These are phyloP conservation scores for Apomyelois bistriatella DNA, from an alignment of 2,888 invertebrate species.

Conservation along the genomic window DNA sequence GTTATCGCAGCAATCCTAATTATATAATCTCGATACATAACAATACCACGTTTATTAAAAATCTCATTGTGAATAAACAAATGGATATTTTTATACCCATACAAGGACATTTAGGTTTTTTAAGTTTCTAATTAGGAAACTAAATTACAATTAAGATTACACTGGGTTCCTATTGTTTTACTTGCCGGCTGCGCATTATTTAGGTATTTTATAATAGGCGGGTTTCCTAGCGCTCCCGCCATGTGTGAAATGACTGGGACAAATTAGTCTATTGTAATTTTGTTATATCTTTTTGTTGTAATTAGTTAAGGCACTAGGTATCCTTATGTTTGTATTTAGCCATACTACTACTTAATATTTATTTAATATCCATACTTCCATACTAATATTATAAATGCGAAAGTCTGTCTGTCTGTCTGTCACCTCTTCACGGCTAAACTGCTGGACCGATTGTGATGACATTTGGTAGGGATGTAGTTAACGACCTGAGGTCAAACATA, in stretches of 20 bases:
- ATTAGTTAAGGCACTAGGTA: too few relatives aligned
- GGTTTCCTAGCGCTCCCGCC: conserved; percentile 3
- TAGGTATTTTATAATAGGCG: conserved; percentile 7
- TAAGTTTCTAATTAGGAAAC: conserved; percentile 8
- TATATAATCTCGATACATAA: background rate
- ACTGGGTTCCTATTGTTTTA: background rate
- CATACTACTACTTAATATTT: too few relatives aligned
- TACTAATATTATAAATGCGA: too few relatives aligned
- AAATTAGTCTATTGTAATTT: background rate
- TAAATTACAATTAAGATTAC: conserved; percentile 8
- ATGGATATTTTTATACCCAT: background rate
- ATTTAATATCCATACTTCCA: too few relatives aligned
- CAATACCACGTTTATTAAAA: background rate
- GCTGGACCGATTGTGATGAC: too few relatives aligned
- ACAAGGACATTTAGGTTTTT: conserved; percentile 4
- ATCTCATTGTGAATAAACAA: background rate
- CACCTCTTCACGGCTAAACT: too few relatives aligned
- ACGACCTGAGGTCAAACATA: too few relatives aligned
- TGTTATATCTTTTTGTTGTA: too few relatives aligned
- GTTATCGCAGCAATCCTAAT: too few relatives aligned
- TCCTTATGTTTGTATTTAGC: too few relatives aligned
- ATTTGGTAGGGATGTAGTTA: too few relatives aligned
- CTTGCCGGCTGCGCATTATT: background rate
- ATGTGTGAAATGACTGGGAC: conserved; percentile 5
- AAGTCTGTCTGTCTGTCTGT: too few relatives aligned